Base-by-base conservation (phyloP, 2,888 invertebrate genomes). In the Athalia cordata region DNA sequence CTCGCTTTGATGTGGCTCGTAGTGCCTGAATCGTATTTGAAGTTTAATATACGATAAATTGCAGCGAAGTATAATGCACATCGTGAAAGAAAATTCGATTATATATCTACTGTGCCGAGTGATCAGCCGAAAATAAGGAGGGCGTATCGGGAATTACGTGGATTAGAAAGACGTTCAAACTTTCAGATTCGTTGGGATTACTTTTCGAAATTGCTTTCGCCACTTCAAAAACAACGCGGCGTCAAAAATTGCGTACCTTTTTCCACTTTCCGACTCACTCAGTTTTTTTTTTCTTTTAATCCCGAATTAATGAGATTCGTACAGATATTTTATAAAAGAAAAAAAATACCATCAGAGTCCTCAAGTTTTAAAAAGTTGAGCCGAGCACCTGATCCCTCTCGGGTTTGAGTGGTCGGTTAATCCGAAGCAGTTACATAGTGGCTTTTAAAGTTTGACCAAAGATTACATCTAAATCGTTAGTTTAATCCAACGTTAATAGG, bases 161-260 rank as follows among this genome's bases (percentile, higher is more conserved):
- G 72, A 72, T 72, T 72, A 72, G 72, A 11, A 72, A 72, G 72
- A 72, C 57, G 72, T 72, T 59, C 9, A 72, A 72, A 72, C 72
- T 72, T 72, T 47, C 72, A 72, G 57, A 43, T 45, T 72, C 9
- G 72, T 59, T 13, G 57, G 52, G 72, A 59, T 72, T 72, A 59
- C 47, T 55, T n/a, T 4, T 7, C 15, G 59, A 47, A 72, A 72
- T 72, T 72, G 72, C 72, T 72, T 72, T 45, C 59, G 57, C 47
- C 13, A 29, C 29, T 29, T 55, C 7, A 55, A 55, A 55, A 55
- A 11, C 55, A n/a, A 11, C 11, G 55, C 5, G 55, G 62, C 52
- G 57, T 47, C 43, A 50, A 55, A 68, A 72, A 59, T 47, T 59
- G 59, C 72, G 57, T 59, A 43, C 57, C 11, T 55, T 55, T 55